A percentile compares a stretch with the other conserved stretches of the same genome.
phyloP scores from a whole-genome alignment of 1,140 invertebrate genomes.

The Conus ventricosus region DNA sequence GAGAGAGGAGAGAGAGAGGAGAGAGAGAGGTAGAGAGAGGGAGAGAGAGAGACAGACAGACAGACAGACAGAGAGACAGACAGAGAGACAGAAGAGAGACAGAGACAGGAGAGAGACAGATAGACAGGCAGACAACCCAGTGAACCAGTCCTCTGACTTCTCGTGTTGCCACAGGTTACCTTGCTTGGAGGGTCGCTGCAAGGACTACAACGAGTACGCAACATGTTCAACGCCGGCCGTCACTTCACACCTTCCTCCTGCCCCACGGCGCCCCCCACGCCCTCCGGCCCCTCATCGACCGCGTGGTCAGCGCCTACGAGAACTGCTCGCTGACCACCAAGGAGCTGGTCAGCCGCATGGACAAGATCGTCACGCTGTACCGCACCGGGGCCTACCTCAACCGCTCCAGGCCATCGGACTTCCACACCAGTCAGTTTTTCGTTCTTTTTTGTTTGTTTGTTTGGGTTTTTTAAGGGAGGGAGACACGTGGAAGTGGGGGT shows the following conservation, averaged over 20 bases:
- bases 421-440: conserved; percentile 2
- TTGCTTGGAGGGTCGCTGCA: conserved; percentile 70
- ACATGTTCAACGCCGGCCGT: conserved; percentile 74
- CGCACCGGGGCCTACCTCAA: conserved; percentile 70
- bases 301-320: conserved; percentile 66
- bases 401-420: conserved; percentile 37
- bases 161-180: conserved; percentile 45
- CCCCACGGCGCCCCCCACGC: conserved; percentile 72
- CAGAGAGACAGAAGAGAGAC: too few relatives aligned
- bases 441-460: neutral
- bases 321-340: conserved; percentile 62
- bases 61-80: too few relatives aligned
- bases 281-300: conserved; percentile 63
- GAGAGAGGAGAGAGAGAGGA: too few relatives aligned
- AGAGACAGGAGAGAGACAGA: too few relatives aligned
- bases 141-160: too few relatives aligned
- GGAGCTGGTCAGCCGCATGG: conserved; percentile 64
- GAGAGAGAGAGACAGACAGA: too few relatives aligned
- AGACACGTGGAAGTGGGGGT: neutral
- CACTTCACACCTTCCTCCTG: conserved; percentile 74
- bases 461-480: neutral
- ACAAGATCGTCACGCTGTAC: conserved; percentile 66
- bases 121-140: too few relatives aligned
- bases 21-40: too few relatives aligned
- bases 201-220: conserved; percentile 75